These are phyloP conservation scores for Drosophila bipectinata DNA, from an alignment of 1,140 invertebrate genomes.

Conservation along the genomic window DNA sequence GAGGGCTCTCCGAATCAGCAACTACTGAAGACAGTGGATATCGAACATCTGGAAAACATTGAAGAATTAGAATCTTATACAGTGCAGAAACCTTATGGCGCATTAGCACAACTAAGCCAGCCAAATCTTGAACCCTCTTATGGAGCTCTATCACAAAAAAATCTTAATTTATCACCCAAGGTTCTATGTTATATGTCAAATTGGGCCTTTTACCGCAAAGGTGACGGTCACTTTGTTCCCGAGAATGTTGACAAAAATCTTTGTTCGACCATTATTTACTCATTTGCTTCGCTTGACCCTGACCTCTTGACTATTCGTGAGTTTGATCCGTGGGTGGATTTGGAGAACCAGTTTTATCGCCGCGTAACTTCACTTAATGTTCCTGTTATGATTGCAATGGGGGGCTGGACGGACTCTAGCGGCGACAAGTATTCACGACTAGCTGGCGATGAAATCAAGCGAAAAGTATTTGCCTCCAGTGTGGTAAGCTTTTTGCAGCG, in stretches of 20 bases:
- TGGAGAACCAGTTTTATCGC: constrained; percentile 90
- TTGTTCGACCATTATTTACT: constrained; percentile 95
- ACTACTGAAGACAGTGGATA: constrained; percentile 57
- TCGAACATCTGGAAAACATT: constrained; percentile 59
- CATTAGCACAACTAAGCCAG: constrained; percentile 34
- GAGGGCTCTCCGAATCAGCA: constrained; percentile 74
- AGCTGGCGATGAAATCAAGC: constrained; percentile 87
- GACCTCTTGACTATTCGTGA: constrained; percentile 90
- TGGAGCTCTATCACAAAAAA: constrained; percentile 56
- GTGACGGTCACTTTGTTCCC: constrained; percentile 92
- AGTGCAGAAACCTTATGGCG: constrained; percentile 58
- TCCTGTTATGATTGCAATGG: constrained; percentile 91
- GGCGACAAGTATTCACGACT: constrained; percentile 93
- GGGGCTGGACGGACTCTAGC: constrained; percentile 95
- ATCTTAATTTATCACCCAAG: constrained; percentile 66
- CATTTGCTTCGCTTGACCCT: constrained; percentile 93
- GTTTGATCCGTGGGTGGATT: constrained; percentile 93
- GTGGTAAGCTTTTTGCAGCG: constrained; percentile 88
- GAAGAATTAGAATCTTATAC: constrained; percentile 60
- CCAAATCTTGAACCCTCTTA: constrained; percentile 35
- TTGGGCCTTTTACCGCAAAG: constrained; percentile 94
- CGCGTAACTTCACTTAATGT: constrained; percentile 75
- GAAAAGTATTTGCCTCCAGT: constrained; percentile 89
- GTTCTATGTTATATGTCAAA: constrained; percentile 95
- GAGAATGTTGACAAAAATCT: constrained; percentile 92